Conservation (phyloP, 2,113 vertebrate genomes). For the Halichoerus grypus region DNA sequence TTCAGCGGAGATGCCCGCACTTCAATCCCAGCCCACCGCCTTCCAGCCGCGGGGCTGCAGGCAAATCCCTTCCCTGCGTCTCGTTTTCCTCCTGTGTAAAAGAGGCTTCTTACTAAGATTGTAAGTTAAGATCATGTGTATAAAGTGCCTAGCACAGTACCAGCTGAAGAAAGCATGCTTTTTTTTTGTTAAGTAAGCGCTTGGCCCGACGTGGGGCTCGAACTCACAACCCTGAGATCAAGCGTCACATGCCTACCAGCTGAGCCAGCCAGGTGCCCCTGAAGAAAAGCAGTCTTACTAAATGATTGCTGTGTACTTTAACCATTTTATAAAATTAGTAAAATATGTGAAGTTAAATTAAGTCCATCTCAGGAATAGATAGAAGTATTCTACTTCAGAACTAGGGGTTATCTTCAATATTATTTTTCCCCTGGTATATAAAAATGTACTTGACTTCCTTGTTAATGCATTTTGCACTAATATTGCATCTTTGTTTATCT, state of each 20-base stretch:
- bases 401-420: neutral
- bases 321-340: neutral
- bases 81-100: neutral
- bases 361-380: neutral
- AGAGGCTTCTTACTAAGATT: neutral
- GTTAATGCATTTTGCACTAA: neutral
- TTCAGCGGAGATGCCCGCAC: neutral
- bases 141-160: neutral
- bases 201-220: neutral
- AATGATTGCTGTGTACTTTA: neutral
- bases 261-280: neutral
- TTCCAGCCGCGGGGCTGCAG: accelerated
- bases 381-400: neutral
- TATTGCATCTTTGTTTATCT: slow-evolving; percentile 12
- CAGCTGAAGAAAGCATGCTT: neutral
- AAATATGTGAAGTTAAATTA: neutral
- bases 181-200: neutral
- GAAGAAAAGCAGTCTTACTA: neutral
- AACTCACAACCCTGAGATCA: neutral
- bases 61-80: neutral
- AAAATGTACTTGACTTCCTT: neutral
- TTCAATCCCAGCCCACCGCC: accelerated
- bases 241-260: neutral
- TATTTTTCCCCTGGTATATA: neutral
- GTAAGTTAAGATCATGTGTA: neutral